Evolutionary conservation across 2,888 invertebrate genomes (phyloP).

Genomic region (Hydrotaea diabolus): DNA sequence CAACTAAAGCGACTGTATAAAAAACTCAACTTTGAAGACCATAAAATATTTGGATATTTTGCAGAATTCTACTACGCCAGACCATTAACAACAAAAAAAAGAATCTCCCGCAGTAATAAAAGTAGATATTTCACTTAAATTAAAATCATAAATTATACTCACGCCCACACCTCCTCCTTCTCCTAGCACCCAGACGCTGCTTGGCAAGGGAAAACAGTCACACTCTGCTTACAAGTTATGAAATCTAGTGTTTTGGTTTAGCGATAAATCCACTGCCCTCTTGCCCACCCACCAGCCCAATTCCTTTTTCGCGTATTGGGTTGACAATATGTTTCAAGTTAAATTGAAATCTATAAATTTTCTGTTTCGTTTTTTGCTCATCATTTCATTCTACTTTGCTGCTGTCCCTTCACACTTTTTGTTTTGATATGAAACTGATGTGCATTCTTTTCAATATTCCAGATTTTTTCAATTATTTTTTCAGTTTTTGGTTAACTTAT

Average conservation of each 20-base stretch:
- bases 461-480: too few species aligned
- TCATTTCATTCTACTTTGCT: background rate
- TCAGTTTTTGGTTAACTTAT: background rate
- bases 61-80: background rate
- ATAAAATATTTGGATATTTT: background rate
- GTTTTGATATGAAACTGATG: conserved; percentile 3
- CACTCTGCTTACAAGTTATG: background rate
- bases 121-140: conserved; percentile 20
- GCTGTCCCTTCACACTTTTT: background rate
- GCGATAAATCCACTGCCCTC: too few species aligned
- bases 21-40: too few species aligned
- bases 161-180: too few species aligned
- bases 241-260: background rate
- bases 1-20: too few species aligned
- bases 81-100: too few species aligned
- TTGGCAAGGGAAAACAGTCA: too few species aligned
- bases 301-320: too few species aligned
- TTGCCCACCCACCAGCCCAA: too few species aligned
- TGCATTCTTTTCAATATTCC: background rate
- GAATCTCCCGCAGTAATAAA: background rate
- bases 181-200: too few species aligned
- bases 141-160: conserved; percentile 25
- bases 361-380: background rate
- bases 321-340: background rate
- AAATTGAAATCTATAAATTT: background rate